These are phyloP conservation scores for Oryctes rhinoceros DNA, from an alignment of 1,140 invertebrate species.

Conservation along the genomic window DNA sequence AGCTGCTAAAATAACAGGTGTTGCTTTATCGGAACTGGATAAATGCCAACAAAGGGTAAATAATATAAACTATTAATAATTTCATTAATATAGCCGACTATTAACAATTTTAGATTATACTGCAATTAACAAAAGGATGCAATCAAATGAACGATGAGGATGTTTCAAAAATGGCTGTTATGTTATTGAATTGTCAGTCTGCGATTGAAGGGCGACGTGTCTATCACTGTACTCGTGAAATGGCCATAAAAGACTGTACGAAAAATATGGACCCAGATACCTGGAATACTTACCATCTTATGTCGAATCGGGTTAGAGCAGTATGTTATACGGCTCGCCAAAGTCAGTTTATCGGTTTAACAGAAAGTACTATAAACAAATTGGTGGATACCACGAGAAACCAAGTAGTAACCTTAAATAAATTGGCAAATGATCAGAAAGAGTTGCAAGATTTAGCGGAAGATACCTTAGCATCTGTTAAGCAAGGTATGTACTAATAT, in stretches of 20 bases:
- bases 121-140: conserved; percentile 69
- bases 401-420: conserved; percentile 56
- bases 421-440: conserved; percentile 66
- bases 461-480: conserved; percentile 64
- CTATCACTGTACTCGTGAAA: conserved; percentile 69
- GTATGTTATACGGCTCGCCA: conserved; percentile 73
- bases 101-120: conserved; percentile 64
- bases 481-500: conserved; percentile 60
- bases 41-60: conserved; percentile 71
- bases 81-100: neutral
- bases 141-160: conserved; percentile 71
- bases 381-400: conserved; percentile 66
- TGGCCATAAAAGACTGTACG: conserved; percentile 72
- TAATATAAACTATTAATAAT: neutral
- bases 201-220: conserved; percentile 68
- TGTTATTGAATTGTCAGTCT: conserved; percentile 76
- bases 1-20: conserved; percentile 67
- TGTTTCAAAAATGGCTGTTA: conserved; percentile 73
- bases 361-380: conserved; percentile 74
- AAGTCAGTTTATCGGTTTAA: conserved; percentile 71
- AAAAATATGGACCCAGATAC: conserved; percentile 72
- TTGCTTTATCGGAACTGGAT: conserved; percentile 69
- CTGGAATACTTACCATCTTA: conserved; percentile 78
- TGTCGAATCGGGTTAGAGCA: conserved; percentile 73
- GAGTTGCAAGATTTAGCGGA: conserved; percentile 64